phyloP scores from a whole-genome alignment of 1,140 invertebrate species.

The Lepeophtheirus salmonis region DNA sequence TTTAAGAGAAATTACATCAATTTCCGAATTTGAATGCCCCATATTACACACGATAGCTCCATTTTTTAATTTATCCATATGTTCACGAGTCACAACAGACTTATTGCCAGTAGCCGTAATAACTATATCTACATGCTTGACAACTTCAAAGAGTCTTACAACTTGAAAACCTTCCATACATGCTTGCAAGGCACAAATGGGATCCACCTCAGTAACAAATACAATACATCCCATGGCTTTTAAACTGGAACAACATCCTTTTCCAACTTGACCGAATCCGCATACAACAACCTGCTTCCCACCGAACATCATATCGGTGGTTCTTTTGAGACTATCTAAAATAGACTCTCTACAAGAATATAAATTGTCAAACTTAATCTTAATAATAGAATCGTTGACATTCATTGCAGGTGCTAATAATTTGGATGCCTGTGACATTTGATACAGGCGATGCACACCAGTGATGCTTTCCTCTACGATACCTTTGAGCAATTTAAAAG shows the following conservation, averaged over 20 bases:
- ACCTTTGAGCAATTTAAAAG: constrained; percentile 87
- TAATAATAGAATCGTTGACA: constrained; percentile 93
- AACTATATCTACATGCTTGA: constrained; percentile 76
- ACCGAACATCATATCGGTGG: constrained; percentile 33
- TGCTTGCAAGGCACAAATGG: constrained; percentile 33
- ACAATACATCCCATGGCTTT: constrained; percentile 30
- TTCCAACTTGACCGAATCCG: constrained; percentile 34
- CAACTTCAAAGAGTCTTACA: constrained; percentile 41
- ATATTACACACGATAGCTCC: constrained; percentile 93
- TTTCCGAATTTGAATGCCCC: constrained; percentile 95
- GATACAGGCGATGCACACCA: constrained; percentile 86
- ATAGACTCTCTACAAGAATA: constrained; percentile 77
- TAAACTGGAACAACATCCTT: constrained; percentile 30
- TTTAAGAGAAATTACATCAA: constrained; percentile 80
- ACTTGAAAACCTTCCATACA: constrained; percentile 22
- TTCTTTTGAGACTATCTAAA: constrained; percentile 33
- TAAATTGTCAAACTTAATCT: constrained; percentile 93
- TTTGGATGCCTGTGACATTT: constrained; percentile 85
- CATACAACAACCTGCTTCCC: constrained; percentile 32
- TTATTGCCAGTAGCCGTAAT: constrained; percentile 93
- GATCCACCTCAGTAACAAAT: constrained; percentile 32
- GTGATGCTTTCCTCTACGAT: constrained; percentile 96
- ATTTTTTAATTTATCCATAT: constrained; percentile 93
- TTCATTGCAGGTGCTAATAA: constrained; percentile 96
- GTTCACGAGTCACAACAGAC: constrained; percentile 78